Conservation (phyloP, 2,888 invertebrate genomes). For the Chrysomela aeneicollis region DNA sequence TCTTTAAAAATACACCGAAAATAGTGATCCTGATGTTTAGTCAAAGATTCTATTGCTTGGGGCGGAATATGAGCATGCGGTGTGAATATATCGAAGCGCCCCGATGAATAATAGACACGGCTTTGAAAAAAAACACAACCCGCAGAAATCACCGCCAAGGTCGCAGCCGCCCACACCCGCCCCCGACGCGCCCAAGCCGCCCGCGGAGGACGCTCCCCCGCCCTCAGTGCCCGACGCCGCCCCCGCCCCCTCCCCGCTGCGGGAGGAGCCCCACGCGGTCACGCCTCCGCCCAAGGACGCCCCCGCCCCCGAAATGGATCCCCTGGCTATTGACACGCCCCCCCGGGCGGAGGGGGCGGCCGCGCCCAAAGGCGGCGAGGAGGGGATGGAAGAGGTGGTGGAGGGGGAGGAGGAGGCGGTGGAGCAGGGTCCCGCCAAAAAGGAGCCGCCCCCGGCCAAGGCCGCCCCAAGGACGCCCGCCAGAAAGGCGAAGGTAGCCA, state of each 20-base stretch:
- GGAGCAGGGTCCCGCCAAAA: constrained; percentile 42
- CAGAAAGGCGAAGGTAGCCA: constrained; percentile 64
- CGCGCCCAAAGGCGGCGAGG: too few species aligned
- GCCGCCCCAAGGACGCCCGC: constrained; percentile 65
- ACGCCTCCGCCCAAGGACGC: neutral
- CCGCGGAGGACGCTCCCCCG: constrained; percentile 13
- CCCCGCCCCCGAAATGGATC: constrained; percentile 17
- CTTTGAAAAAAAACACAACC: too few species aligned
- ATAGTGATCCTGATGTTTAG: too few species aligned
- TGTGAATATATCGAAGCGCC: too few species aligned
- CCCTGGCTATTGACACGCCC: constrained; percentile 28
- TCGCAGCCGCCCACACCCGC: neutral
- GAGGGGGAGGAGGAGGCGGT: constrained; percentile 19
- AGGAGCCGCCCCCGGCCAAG: constrained; percentile 44
- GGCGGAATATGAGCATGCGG: too few species aligned
- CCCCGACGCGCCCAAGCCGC: neutral
- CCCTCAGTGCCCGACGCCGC: constrained; percentile 29
- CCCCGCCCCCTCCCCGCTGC: too few species aligned
- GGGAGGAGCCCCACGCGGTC: too few species aligned
- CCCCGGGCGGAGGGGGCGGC: too few species aligned
- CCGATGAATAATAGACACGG: too few species aligned
- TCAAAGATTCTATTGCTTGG: too few species aligned
- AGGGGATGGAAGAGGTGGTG: neutral
- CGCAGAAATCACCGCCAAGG: neutral
- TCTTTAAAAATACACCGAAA: too few species aligned